Evolutionary conservation across 2,888 invertebrate species (phyloP), one percentile per base, ranked within the genome.

Genomic region (Caprella mutica): DNA sequence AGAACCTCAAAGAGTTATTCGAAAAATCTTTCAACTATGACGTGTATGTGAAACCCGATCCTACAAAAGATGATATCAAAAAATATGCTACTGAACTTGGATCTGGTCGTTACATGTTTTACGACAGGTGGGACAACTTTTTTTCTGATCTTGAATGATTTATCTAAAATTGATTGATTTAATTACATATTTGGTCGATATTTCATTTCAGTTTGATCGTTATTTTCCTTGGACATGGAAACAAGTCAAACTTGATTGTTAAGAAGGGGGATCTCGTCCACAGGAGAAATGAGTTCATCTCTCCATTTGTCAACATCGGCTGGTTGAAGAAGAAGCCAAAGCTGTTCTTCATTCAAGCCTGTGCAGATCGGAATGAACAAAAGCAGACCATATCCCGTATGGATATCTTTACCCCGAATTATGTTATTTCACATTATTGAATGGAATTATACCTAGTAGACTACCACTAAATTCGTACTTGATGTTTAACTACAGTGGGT

Each of bases 301-400:
- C 59, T 2, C 62, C 62, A 6, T 56, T 62, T 46, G 55, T 51
- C 14, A 46, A 62, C 5, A 59, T 59, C 23, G 54, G 59, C 23
- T 62, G 62, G 62, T 53, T 62, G 19, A 44, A 50, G 51, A 56
- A 56, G 27, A 62, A 62, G 33, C 62, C 62, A 24, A 62, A 62
- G 30, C 52, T 62, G 1, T 62, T 62, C 51, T 62, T 62, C 58
- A 64, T 64, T 19, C 64, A 64, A 39, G 64, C 64, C 5, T 64
- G 64, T 29, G 44, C 55, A n/a, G 26, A 48, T 5, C n/a, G n/a
- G n/a, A n/a, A n/a, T n/a, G n/a, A n/a, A n/a, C n/a, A n/a, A n/a
- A n/a, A n/a, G n/a, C n/a, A n/a, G n/a, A n/a, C n/a, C n/a, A n/a
- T n/a, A n/a, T n/a, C n/a, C n/a, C n/a, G n/a, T n/a, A n/a, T n/a